Percentiles rank a stretch among this genome's conserved stretches.
Evolutionary conservation across 2,888 invertebrate genomes (phyloP).

Genomic region (Anodontia alba): DNA sequence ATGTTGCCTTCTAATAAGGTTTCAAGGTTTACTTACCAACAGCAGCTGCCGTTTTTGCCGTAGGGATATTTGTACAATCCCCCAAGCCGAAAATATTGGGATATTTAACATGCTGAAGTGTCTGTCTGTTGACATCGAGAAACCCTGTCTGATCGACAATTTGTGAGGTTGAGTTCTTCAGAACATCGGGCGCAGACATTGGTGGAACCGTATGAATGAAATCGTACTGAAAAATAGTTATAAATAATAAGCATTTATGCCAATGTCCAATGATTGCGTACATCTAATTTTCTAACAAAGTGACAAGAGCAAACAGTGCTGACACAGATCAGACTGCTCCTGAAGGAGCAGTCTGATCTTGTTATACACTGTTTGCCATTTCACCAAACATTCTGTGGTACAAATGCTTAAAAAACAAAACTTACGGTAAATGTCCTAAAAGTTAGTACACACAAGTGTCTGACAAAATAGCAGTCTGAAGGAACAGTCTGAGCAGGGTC

Average conservation of each 20-base stretch:
- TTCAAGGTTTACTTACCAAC: slow-evolving; percentile 89
- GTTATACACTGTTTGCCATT: neutral
- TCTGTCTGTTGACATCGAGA: slow-evolving; percentile 91
- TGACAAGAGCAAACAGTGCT: neutral
- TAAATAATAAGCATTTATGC: neutral
- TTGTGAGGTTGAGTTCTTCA: slow-evolving; percentile 86
- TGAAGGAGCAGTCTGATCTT: neutral
- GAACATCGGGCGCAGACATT: slow-evolving; percentile 91
- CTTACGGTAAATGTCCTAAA: no score
- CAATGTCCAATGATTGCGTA: no score
- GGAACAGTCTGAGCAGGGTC: no score
- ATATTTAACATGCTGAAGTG: slow-evolving; percentile 92
- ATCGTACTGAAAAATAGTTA: slow-evolving; percentile 88
- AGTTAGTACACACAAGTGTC: no score
- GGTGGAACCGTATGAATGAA: slow-evolving; percentile 96
- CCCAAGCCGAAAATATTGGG: slow-evolving; percentile 96
- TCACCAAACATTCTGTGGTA: no score
- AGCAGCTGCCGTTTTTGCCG: slow-evolving; percentile 98
- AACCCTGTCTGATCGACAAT: slow-evolving; percentile 90
- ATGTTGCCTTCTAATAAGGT: no score
- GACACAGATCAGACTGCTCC: neutral
- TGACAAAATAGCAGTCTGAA: no score
- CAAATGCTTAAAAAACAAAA: no score
- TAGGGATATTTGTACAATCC: slow-evolving; percentile 96
- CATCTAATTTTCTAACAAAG: no score